Evolutionary conservation across 2,888 invertebrate species (phyloP).

Genomic region (Callinectes sapidus): DNA sequence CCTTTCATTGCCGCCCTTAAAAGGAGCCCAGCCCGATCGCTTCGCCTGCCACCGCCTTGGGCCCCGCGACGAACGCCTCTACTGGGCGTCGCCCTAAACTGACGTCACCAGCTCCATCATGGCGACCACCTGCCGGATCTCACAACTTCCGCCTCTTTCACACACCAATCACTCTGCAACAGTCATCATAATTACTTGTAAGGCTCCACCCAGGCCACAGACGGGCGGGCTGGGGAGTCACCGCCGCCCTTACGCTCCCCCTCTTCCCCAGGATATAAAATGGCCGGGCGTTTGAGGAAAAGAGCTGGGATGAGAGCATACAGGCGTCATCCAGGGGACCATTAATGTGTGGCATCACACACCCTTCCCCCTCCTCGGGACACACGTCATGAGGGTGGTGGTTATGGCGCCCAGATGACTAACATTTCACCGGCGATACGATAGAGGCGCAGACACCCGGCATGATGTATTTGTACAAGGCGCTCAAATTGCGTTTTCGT

Average conservation of each 20-base stretch:
- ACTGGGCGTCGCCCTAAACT: constrained; percentile 32
- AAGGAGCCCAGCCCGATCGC: neutral
- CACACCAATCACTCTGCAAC: constrained; percentile 53
- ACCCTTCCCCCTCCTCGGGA: neutral
- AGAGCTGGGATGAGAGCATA: neutral
- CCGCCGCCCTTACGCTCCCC: constrained; percentile 42
- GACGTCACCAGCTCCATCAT: constrained; percentile 47
- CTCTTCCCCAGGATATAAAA: constrained; percentile 13
- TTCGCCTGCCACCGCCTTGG: constrained; percentile 6
- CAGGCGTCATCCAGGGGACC: neutral
- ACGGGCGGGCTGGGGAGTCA: constrained; percentile 52
- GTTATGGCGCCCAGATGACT: neutral
- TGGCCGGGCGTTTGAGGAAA: neutral
- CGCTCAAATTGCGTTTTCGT: neutral
- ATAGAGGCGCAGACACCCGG: neutral
- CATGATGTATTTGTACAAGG: neutral
- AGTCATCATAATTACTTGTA: constrained; percentile 44
- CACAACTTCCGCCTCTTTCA: constrained; percentile 58
- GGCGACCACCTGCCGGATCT: constrained; percentile 59
- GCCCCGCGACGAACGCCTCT: neutral
- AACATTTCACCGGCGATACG: neutral
- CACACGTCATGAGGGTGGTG: constrained; percentile 2
- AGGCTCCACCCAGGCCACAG: constrained; percentile 41
- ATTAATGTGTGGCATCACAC: neutral
- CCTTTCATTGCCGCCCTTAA: neutral